Evolutionary conservation across 2,797 vertebrate species (phyloP), one percentile per base, ranked within the genome.

Genomic region (Liparis tanakae): DNA sequence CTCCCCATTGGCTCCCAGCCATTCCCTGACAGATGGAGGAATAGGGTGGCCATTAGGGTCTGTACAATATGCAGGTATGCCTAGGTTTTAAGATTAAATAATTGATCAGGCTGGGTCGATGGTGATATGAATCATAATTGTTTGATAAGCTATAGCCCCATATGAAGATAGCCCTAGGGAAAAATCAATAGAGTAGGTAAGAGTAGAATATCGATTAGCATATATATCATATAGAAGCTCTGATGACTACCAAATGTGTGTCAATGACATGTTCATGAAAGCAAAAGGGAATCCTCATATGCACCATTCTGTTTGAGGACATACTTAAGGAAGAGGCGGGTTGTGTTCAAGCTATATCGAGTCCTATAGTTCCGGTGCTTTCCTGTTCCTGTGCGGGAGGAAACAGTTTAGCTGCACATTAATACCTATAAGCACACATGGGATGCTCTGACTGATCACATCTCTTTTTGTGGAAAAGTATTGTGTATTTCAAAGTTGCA

Each of bases 51-150:
- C 37, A 83, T 73, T 70, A 70, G 36, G 56, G 54, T 20, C 55
- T 66, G 39, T 80, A 80, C 78, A 76, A 87, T 83, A 79, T 82
- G 66, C 9, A 79, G 44, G 71, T 77, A 77, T 74, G 71, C 15
- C 54, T 20, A 48, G 60, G 79, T 74, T 7, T 73, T 70, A 12
- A 20, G 41, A 71, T 22, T 85, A 67, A 90, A 87, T 88, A 85
- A 88, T 72, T 82, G 76, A 92, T 88, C 57, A 81, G 77, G 70
- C 74, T 58, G 15, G 78, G 59, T 90, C 87, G 4, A 90, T 89
- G 43, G 60, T 62, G 65, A 85, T 82, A 83, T 79, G 80, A 87
- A 83, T 87, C 63, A 80, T 61, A 85, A 78, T 74, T 86, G 78
- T 88, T 89, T 88, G 66, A 88, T 86, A 81, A 83, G 71, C 43